Evolutionary conservation across 2,888 invertebrate species (phyloP).

Genomic region (Monochamus alternatus): DNA sequence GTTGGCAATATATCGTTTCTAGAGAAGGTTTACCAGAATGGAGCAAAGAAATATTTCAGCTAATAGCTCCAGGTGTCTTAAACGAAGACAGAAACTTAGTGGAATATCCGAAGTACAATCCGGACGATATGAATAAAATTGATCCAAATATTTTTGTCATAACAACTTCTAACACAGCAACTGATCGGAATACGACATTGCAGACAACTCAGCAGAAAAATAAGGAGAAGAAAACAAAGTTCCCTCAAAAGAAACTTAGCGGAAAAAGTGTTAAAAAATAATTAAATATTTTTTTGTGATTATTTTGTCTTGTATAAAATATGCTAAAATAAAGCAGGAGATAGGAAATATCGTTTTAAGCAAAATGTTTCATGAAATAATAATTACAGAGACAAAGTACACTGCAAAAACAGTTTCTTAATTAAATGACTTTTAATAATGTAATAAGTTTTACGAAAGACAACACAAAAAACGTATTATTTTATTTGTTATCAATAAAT

Average conservation of each 20-base stretch:
- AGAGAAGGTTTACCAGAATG: conserved; percentile 62
- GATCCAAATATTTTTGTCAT: conserved; percentile 57
- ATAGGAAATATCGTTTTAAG: no score
- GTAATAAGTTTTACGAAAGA: no score
- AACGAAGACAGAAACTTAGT: conserved; percentile 54
- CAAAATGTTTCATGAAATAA: no score
- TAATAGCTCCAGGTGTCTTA: conserved; percentile 77
- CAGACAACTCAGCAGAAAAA: conserved; percentile 42
- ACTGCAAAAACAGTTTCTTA: no score
- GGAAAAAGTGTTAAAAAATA: conserved; percentile 35
- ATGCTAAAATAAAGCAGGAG: neutral
- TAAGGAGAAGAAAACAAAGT: conserved; percentile 42
- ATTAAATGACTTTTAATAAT: no score
- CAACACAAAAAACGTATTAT: no score
- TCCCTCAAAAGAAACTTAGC: conserved; percentile 25
- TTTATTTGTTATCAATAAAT: no score
- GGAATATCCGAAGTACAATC: conserved; percentile 46
- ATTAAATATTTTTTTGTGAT: conserved; percentile 8
- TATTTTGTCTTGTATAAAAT: neutral
- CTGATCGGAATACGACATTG: conserved; percentile 24
- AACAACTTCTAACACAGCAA: conserved; percentile 19
- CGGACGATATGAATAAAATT: conserved; percentile 56
- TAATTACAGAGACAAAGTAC: no score
- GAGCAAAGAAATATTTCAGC: conserved; percentile 79
- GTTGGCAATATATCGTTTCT: conserved; percentile 80